A percentile compares a stretch with the other conserved stretches of the same genome.
Evolutionary conservation across 2,888 invertebrate species (phyloP).

Genomic region (Halictus ligatus): DNA sequence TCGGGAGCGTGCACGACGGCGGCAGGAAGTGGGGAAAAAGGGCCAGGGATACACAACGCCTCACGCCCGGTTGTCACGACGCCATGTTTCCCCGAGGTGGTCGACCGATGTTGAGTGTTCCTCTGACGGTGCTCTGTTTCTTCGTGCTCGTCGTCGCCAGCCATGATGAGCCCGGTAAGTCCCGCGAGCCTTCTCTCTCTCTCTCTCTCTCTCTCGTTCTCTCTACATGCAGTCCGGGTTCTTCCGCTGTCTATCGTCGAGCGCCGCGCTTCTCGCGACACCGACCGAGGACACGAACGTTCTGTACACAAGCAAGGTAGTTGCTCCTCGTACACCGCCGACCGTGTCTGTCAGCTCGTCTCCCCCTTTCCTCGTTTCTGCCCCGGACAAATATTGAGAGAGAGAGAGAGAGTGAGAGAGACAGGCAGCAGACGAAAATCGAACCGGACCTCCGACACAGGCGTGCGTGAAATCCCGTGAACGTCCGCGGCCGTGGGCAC

Average conservation of each 20-base stretch:
- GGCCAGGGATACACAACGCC: slow-evolving; percentile 68
- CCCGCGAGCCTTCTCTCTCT: not conserved
- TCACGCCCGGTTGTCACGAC: slow-evolving; percentile 81
- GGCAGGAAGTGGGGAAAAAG: slow-evolving; percentile 61
- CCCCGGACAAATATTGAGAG: not conserved
- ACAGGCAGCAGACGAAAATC: not conserved
- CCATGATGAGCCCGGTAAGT: slow-evolving; percentile 70
- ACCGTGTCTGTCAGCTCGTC: slow-evolving; percentile 44
- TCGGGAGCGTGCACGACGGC: slow-evolving; percentile 38
- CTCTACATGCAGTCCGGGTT: not conserved
- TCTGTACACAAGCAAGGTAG: slow-evolving; percentile 27
- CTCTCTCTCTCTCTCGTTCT: not conserved
- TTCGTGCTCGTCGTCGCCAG: slow-evolving; percentile 71
- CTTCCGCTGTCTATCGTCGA: slow-evolving; percentile 30
- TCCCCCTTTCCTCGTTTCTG: not conserved
- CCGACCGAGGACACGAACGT: slow-evolving; percentile 22
- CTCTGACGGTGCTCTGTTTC: slow-evolving; percentile 72
- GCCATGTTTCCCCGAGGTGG: slow-evolving; percentile 81
- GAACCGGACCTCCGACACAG: slow-evolving; percentile 12
- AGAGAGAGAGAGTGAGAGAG: too few relatives aligned
- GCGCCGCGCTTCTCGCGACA: slow-evolving; percentile 6
- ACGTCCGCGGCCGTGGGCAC: slow-evolving; percentile 32
- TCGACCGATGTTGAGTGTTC: slow-evolving; percentile 78
- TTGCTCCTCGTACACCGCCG: slow-evolving; percentile 24
- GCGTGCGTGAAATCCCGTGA: slow-evolving; percentile 47